phyloP scores from a whole-genome alignment of 2,113 vertebrate species.

The Rhea americana region DNA sequence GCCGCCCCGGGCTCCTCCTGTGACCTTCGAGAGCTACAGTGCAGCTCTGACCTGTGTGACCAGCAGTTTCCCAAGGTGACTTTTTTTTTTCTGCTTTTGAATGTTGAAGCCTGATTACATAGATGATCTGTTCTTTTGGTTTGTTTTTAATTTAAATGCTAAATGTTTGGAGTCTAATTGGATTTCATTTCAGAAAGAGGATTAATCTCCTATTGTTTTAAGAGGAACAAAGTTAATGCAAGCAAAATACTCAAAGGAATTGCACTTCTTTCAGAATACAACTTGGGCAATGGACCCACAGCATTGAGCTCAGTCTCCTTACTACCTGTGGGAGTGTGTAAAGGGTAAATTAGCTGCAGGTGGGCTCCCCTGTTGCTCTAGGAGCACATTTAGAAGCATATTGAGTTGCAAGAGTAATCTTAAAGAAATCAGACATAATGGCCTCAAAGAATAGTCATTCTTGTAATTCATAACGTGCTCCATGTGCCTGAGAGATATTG shows the following conservation, averaged over 20 bases:
- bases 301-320: background rate
- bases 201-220: background rate
- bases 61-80: background rate
- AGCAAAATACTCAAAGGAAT: conserved; percentile 19
- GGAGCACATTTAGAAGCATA: conserved; percentile 25
- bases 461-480: background rate
- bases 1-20: background rate
- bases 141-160: background rate
- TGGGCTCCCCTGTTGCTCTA: background rate
- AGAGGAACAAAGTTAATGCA: background rate
- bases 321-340: background rate
- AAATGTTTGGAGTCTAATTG: background rate
- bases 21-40: background rate
- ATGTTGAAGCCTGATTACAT: background rate
- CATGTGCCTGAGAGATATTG: background rate
- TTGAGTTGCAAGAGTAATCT: conserved; percentile 2
- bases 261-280: background rate
- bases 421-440: conserved; percentile 1
- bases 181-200: background rate
- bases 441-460: conserved; percentile 18
- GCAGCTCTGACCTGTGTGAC: background rate
- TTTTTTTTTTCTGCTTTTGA: background rate
- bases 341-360: conserved; percentile 32
- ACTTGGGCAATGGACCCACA: background rate
- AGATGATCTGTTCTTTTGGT: background rate